Evolutionary conservation across 2,888 invertebrate species (phyloP), one percentile per base, ranked within the genome.

Genomic region (Noctua comes): DNA sequence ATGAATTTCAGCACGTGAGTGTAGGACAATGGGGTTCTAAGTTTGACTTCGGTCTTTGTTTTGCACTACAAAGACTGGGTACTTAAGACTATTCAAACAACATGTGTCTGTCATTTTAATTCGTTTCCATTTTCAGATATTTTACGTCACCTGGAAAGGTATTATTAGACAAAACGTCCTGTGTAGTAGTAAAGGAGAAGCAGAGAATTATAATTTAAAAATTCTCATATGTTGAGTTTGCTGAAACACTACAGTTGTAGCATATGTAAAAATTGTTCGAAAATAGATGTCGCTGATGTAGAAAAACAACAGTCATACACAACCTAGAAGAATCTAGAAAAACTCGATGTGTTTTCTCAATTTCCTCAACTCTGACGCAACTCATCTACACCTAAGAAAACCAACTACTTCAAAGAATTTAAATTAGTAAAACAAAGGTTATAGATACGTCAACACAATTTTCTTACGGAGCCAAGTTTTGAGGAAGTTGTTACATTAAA

Each of bases 401-500:
- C 40, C 24, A 82, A 88, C 51, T 78, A 43, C 59, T 71, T 57
- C 51, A 76, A 88, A 83, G 80, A 79, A 79, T 83, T 83, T 76
- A 79, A 88, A 86, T 86, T 76, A 86, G 69, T 59, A 79, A 77
- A 86, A 88, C 77, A 79, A 71, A 43, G 13, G 75, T 57, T 79
- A 86, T 69, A 76, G 81, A 82, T 83, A 83, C 68, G 83, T 81
- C 83, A 88, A 86, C 86, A 86, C 66, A 80, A 79, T 88, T 86
- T 86, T 75, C 77, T 27, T 78, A 71, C 76, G 66, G 24, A 21
- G 24, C 13, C 73, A 86, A 86, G 72, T 88, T 88, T 74, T 36
- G 21, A 80, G 76, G 64, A 80, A 79, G 82, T 84, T 78, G 75
- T 81, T 76, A 77, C 80, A 86, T 84, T 77, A 86, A 88, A 86